Percentiles rank a stretch among this genome's conserved stretches.
phyloP scores from a whole-genome alignment of 2,888 invertebrate species.

The Nephrocerus scutellatus region DNA sequence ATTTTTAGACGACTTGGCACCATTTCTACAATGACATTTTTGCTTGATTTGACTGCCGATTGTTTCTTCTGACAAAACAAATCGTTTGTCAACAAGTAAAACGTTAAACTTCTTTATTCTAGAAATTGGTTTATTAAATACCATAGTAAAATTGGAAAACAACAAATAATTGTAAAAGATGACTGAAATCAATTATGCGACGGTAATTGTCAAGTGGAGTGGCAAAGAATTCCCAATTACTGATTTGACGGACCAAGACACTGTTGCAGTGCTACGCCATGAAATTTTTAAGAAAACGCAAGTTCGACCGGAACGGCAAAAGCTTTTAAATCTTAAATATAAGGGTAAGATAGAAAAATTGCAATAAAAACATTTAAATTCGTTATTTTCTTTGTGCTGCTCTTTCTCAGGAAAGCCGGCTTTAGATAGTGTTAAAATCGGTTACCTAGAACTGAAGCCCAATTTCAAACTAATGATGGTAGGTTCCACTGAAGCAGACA shows the following conservation, averaged over 20 bases:
- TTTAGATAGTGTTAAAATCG: slow-evolving; percentile 69
- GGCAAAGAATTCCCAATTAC: slow-evolving; percentile 81
- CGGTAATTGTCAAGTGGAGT: slow-evolving; percentile 83
- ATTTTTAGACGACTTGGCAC: no score
- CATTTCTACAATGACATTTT: no score
- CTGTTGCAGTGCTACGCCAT: slow-evolving; percentile 71
- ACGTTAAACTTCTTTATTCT: no score
- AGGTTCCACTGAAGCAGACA: slow-evolving; percentile 89
- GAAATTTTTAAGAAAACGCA: slow-evolving; percentile 81
- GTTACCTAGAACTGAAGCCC: slow-evolving; percentile 70
- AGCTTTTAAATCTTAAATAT: slow-evolving; percentile 83
- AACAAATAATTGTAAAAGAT: no score
- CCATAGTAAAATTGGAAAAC: no score
- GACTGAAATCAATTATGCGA: slow-evolving; percentile 38
- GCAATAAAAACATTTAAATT: slow-evolving; percentile 10
- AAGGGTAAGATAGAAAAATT: slow-evolving; percentile 60
- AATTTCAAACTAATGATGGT: slow-evolving; percentile 95
- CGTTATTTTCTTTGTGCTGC: background rate
- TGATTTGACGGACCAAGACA: slow-evolving; percentile 68
- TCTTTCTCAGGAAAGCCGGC: slow-evolving; percentile 68
- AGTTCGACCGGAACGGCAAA: slow-evolving; percentile 88
- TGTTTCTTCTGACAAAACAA: no score
- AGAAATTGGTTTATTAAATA: no score
- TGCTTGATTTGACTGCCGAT: no score
- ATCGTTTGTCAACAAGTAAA: no score